Conservation (phyloP, 2,888 invertebrate genomes). For the Halocaridina rubra region DNA sequence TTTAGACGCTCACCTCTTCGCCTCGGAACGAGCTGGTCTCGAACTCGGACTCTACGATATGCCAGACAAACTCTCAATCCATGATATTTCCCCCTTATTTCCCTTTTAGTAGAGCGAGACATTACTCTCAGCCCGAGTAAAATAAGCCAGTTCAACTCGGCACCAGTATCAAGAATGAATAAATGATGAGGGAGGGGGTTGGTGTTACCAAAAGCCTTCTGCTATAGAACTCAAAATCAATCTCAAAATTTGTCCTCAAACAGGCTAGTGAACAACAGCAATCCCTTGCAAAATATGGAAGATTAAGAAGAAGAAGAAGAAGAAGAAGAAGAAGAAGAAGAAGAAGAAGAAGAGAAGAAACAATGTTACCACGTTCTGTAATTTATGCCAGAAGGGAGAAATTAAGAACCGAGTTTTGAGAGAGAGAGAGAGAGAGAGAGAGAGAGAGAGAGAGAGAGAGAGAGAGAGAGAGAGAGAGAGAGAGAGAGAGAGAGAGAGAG, state of each 20-base stretch:
- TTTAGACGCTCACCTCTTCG: no score
- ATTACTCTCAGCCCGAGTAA: not conserved
- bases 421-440: not conserved
- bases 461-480: not conserved
- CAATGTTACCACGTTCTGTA: no score
- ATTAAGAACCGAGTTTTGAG: not conserved
- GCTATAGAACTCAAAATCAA: not conserved
- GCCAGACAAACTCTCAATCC: no score
- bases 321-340: not conserved
- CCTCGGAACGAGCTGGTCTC: no score
- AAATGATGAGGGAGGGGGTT: not conserved
- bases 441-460: not conserved
- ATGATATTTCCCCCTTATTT: no score
- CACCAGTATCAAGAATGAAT: not conserved
- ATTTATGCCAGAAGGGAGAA: not conserved
- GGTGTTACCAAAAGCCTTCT: not conserved
- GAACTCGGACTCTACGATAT: no score
- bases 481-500: not conserved
- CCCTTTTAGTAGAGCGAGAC: no score
- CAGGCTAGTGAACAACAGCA: not conserved
- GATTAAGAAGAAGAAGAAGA: not conserved
- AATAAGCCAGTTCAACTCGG: not conserved
- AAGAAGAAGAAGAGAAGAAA: not conserved
- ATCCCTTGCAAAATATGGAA: not conserved
- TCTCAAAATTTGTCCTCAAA: not conserved